Base-by-base conservation (phyloP, 1,140 invertebrate genomes). In the Drosophila bifasciata region DNA sequence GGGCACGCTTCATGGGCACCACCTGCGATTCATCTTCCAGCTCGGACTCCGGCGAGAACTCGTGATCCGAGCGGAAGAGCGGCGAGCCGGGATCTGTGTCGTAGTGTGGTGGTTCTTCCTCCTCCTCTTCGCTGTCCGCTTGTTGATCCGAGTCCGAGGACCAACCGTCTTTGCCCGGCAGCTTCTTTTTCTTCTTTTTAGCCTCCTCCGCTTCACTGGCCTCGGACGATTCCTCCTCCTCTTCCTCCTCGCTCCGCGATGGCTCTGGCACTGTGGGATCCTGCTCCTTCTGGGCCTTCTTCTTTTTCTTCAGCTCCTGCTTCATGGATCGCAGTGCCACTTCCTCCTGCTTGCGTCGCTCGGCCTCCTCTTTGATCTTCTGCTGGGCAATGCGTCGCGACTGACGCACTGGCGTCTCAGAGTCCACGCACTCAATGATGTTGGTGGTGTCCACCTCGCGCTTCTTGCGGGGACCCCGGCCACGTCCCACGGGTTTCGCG, bases 41-140 rank as follows among this genome's bases (percentile, higher is more conserved):
- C 63, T 95, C 94, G 0, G 94, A 94, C 79, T 95, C 94, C 0
- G 96, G 96, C 0, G 96, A 97, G 91, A 98, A 98, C 91, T 98
- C 97, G 80, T 98, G 97, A 92, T 98, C 97, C 0, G 96, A 97
- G 91, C 96, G 96, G 28, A 96, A 95, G 0, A 95, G 84, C n/a
- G 94, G 90, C 9, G 93, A 93, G 5, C 93, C 93, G 49, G 94
- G 93, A 51, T 94, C 94, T 3, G 92, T 92, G 23, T 93, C 92
- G 21, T 94, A 59, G 93, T 94, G 93, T 5, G 92, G 92, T 0
- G 92, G 88, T 19, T 92, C 84, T 32, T 94, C 93, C 41, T 95
- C 95, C 1, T 95, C 94, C 45, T 92, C 89, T 28, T 94, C 93
- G 39, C 52, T 88, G 25, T 94, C 93, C 0, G 93, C 93, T 69